Base-by-base conservation (phyloP, 2,113 vertebrate species). In the Osmerus mordax region DNA sequence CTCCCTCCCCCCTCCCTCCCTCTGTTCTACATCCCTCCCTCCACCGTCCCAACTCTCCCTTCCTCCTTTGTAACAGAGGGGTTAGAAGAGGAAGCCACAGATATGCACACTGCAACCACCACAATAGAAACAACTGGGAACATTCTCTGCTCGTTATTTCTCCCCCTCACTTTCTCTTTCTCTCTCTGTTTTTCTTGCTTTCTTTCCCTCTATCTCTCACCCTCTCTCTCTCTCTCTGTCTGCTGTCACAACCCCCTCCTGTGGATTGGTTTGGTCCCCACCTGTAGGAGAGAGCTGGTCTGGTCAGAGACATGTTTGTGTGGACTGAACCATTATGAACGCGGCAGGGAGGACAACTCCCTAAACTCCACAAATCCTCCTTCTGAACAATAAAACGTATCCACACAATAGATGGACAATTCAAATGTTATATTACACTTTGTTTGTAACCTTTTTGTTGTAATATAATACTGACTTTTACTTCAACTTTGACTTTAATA, bases 61-160 rank as follows among this genome's bases (percentile, higher is more conserved):
- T 13, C 56, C 81, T 76, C 54, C n/a, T 32, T 82, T 74, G 82
- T 79, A 70, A 76, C 69, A 18, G 66, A 18, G 85, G 82, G 75
- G 54, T 87, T 78, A 73, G 74, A 83, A 76, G 75, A 83, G 81
- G 80, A 85, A 84, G 78, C 79, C 70, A 15, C 75, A 76, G 59
- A 82, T 81, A 84, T 53, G 66, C 69, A 76, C 73, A 72, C 65
- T 3, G 67, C 65, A 79, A 72, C 75, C 53, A 63, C 69, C 70
- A 81, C 36, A 71, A 52, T 18, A 77, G 64, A 65, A 81, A 73
- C 67, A 81, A 73, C 67, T 21, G n/a, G 66, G 41, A 87, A 87
- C 84, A 78, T 80, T 66, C 29, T 55, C 54, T 58, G 21, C 53
- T 9, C 12, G 8, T 21, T 32, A 18, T 0, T 54, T 51, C 65